Evolutionary conservation across 2,888 invertebrate species (phyloP), one percentile per base, ranked within the genome.

Genomic region (Cryptocephalus moraei): DNA sequence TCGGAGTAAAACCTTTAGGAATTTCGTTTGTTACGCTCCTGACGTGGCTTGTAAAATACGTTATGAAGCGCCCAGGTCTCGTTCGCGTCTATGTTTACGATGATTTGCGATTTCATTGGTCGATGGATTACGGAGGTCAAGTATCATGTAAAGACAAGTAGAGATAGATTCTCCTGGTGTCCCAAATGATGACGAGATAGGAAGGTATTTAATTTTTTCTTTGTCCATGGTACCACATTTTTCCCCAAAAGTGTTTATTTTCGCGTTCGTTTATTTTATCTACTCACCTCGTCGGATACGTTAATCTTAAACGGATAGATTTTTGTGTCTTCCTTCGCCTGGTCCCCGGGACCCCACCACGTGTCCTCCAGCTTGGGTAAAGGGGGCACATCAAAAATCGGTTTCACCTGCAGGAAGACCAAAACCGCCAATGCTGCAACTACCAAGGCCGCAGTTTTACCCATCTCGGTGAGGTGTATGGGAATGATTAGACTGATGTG

Each of bases 291-390:
- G 61, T 79, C 74, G 1, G 78, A 63, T 48, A 83, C 74, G 45
- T 78, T 73, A 49, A 85, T 77, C 60, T 73, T 72, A 59, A 77
- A 84, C 0, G 79, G 77, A 49, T 70, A 73, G 46, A 84, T 76
- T 13, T 74, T 70, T 0, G 66, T 61, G 58, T 81, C 79, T 33
- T 71, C 72, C 11, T 38, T 41, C 14, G 74, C 67, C 33, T 66
- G 65, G 0, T 75, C 73, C 34, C 75, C 75, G 0, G 72, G 65
- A 1, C 82, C 82, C 82, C 83, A 84, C 69, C 80, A 79, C 13
- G 73, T 68, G 4, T 78, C 67, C 33, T 60, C 59, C 10, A 65
- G 48, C 38, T 58, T 46, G 9, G 66, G 67, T 10, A 57, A 34
- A 8, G 60, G 52, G 31, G 62, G 62, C 8, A 58, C 44, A 41